A percentile compares a stretch with the other conserved stretches of the same genome.
These are phyloP conservation scores for Agrypnus murinus DNA, from an alignment of 2,888 invertebrate genomes.

Conservation along the genomic window DNA sequence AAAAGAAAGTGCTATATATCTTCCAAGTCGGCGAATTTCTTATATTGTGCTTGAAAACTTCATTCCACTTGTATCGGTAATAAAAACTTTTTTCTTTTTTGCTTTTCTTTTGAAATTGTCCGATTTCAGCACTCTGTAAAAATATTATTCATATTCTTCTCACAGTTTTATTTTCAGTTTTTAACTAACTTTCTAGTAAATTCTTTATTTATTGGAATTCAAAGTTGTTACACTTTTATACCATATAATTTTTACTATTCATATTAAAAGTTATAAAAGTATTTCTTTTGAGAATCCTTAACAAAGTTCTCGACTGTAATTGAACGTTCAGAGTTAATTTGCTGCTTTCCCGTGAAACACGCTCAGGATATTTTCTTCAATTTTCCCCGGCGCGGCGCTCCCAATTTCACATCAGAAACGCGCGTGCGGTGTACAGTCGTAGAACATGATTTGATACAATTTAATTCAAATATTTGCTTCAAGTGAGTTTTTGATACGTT, in stretches of 20 bases:
- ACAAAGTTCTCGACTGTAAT: constrained; percentile 15
- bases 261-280: constrained; percentile 11
- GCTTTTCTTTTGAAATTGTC: background rate
- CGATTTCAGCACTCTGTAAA: background rate
- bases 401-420: constrained; percentile 10
- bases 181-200: background rate
- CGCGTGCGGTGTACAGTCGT: constrained; percentile 10
- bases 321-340: constrained; percentile 11
- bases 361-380: constrained; percentile 17
- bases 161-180: background rate
- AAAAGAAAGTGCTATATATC: constrained; percentile 4
- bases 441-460: constrained; percentile 15
- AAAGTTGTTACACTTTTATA: constrained; percentile 8
- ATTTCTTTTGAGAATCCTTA: constrained; percentile 20
- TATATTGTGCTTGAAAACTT: background rate
- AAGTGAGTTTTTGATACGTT: constrained; percentile 3
- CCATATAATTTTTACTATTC: background rate
- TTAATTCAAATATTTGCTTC: constrained; percentile 8
- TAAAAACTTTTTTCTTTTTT: background rate
- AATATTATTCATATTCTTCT: background rate
- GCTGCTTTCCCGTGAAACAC: constrained; percentile 7
- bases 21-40: background rate
- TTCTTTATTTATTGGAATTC: background rate
- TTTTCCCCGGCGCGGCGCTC: constrained; percentile 1
- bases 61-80: background rate